These are phyloP conservation scores for Lochmaea capreae DNA, from an alignment of 2,888 invertebrate genomes.

Conservation along the genomic window DNA sequence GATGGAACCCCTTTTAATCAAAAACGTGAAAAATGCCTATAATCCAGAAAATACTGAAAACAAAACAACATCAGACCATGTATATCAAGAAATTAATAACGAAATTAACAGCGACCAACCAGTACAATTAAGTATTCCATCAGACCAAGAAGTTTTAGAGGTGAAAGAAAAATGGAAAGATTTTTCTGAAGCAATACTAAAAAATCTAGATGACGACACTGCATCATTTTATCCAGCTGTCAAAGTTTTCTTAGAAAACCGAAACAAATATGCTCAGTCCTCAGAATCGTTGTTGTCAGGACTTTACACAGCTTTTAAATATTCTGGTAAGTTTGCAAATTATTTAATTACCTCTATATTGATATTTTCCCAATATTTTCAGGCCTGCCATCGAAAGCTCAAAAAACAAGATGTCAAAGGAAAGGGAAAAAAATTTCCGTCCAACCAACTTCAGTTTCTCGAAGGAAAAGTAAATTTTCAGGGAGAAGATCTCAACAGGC, in stretches of 20 bases:
- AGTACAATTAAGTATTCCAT: background rate
- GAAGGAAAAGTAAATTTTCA: too few species aligned
- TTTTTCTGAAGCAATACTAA: background rate
- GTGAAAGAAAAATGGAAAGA: conserved; percentile 6
- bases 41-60: too few species aligned
- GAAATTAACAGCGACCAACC: background rate
- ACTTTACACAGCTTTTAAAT: background rate
- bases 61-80: too few species aligned
- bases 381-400: background rate
- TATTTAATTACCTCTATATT: background rate
- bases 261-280: background rate
- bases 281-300: background rate
- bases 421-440: background rate
- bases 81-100: too few species aligned
- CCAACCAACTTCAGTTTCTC: too few species aligned
- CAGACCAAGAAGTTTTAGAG: conserved; percentile 5
- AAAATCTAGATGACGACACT: conserved; percentile 6
- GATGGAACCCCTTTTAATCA: too few species aligned
- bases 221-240: conserved; percentile 13
- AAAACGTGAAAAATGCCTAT: too few species aligned
- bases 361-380: background rate
- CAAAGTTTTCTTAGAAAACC: background rate
- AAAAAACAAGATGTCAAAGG: background rate
- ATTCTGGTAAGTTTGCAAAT: conserved; percentile 2
- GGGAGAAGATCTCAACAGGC: too few species aligned